Percentiles rank a stretch among this genome's conserved stretches.
Conservation (phyloP, 2,113 vertebrate genomes). For the Zapornia atra region DNA sequence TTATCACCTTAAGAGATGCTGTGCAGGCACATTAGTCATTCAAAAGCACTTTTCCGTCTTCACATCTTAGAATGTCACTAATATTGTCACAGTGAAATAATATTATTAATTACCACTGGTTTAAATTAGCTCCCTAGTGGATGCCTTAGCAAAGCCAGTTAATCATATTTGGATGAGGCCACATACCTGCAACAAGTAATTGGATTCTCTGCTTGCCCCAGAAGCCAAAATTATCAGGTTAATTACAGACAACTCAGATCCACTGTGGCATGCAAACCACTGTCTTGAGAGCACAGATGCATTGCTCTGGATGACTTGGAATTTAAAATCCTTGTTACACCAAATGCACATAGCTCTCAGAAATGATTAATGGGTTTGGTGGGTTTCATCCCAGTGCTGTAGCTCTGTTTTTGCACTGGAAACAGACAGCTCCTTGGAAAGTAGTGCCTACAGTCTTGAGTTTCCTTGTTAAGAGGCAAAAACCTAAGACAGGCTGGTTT, state of each 20-base stretch:
- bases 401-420: background rate
- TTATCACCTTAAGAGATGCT: background rate
- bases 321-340: background rate
- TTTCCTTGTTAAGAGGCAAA: background rate
- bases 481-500: background rate
- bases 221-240: background rate
- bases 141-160: background rate
- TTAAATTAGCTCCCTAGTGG: background rate
- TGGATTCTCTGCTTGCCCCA: background rate
- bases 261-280: fast-evolving
- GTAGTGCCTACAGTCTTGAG: background rate
- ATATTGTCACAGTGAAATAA: background rate
- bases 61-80: background rate
- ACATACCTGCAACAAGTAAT: background rate
- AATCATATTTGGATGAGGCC: background rate
- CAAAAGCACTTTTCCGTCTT: background rate
- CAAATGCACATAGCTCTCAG: background rate
- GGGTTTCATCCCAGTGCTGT: background rate
- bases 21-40: background rate
- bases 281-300: background rate
- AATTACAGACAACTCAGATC: background rate
- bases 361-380: background rate
- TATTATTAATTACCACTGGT: background rate
- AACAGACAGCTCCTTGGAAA: background rate
- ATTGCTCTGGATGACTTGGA: background rate